phyloP scores from a whole-genome alignment of 2,113 vertebrate genomes.

The Pelecanoides urinatrix region DNA sequence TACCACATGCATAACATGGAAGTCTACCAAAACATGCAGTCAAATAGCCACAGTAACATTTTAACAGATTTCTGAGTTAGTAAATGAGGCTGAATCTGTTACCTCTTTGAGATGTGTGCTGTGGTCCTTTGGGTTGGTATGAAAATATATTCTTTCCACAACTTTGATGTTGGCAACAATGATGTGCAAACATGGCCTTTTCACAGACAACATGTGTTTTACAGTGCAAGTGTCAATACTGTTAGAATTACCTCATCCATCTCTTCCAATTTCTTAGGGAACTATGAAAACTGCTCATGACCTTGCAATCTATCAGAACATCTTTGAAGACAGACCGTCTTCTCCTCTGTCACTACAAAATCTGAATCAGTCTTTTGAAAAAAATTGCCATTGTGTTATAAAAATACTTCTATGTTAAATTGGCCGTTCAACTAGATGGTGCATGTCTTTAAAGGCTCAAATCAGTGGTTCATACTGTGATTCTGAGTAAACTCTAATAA shows the following conservation, averaged over 20 bases:
- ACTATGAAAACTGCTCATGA: background rate
- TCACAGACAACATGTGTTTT: background rate
- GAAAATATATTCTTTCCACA: background rate
- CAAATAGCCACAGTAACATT: background rate
- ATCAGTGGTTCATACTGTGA: background rate
- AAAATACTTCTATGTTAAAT: background rate
- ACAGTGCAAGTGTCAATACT: background rate
- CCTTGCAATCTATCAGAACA: background rate
- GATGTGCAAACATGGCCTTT: background rate
- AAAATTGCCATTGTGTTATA: background rate
- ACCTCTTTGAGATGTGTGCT: background rate
- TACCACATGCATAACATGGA: conserved; percentile 30
- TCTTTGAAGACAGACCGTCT: background rate
- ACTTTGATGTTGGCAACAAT: background rate
- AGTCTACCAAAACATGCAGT: background rate
- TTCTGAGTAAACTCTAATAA: background rate
- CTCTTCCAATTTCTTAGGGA: background rate
- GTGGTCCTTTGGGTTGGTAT: background rate
- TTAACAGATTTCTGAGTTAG: background rate
- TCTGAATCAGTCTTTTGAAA: background rate
- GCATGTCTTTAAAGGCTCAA: background rate
- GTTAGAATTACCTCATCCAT: background rate
- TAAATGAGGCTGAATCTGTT: background rate
- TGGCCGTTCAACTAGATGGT: background rate
- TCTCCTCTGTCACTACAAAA: background rate